Conservation (phyloP, 2,888 invertebrate genomes). For the Standfussiana lucernea region DNA sequence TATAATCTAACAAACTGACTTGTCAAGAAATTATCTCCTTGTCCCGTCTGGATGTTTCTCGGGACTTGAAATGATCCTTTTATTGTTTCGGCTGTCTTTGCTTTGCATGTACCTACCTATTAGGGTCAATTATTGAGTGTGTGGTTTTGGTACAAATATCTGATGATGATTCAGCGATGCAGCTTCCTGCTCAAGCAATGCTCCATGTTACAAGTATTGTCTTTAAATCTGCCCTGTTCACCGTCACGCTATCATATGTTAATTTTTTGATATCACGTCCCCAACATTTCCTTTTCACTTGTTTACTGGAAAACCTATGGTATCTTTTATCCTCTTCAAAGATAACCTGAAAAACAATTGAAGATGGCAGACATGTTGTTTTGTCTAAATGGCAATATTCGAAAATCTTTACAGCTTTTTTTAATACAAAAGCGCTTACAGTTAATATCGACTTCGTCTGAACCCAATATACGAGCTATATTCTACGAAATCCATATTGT, state of each 20-base stretch:
- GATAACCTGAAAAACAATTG: neutral
- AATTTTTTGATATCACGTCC: neutral
- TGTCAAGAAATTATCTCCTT: neutral
- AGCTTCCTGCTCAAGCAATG: neutral
- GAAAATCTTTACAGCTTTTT: neutral
- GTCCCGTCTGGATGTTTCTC: neutral
- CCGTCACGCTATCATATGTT: neutral
- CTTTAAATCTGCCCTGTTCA: neutral
- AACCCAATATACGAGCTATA: neutral
- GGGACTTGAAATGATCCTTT: neutral
- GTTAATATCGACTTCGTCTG: neutral
- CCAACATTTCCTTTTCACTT: neutral
- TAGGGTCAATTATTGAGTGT: neutral
- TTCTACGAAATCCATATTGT: constrained; percentile 9
- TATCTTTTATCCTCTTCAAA: neutral
- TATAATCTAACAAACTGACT: neutral
- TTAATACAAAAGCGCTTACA: neutral
- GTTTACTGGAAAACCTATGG: too few species aligned
- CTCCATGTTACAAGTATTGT: neutral
- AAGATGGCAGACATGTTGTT: neutral
- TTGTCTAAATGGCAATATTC: neutral
- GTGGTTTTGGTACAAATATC: neutral
- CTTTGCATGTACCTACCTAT: neutral
- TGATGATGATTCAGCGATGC: neutral
- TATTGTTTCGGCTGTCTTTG: neutral